Evolutionary conservation across 2,888 invertebrate species (phyloP).

Genomic region (Macrosoma leucophasiata): DNA sequence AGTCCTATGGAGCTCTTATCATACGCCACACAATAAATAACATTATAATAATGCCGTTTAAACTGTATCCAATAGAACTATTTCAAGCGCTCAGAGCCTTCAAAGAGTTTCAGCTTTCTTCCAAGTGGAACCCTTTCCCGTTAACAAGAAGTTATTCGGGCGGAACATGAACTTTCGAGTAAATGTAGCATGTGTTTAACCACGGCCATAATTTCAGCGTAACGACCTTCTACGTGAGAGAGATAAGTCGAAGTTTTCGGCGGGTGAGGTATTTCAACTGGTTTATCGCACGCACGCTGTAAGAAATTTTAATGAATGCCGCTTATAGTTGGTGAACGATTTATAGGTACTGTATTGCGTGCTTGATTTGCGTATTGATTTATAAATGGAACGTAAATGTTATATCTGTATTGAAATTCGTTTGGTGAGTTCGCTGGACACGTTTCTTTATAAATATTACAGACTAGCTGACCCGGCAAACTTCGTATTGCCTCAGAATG

Average conservation of each 20-base stretch:
- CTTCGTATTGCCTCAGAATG: too few species aligned
- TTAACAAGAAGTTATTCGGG: constrained; percentile 61
- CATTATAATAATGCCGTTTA: too few species aligned
- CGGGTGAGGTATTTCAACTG: constrained; percentile 44
- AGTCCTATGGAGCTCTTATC: too few species aligned
- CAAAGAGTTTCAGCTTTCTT: constrained; percentile 3
- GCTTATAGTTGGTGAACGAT: constrained; percentile 50
- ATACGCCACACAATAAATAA: too few species aligned
- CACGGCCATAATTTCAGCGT: constrained; percentile 64
- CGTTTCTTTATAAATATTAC: too few species aligned
- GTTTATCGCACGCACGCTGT: constrained; percentile 68
- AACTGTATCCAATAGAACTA: not conserved
- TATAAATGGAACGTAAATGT: constrained; percentile 43
- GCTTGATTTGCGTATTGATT: constrained; percentile 33
- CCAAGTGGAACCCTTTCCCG: constrained; percentile 41
- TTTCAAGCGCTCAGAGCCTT: not conserved
- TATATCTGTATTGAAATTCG: constrained; percentile 44
- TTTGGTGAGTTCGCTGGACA: too few species aligned
- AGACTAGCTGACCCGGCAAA: too few species aligned
- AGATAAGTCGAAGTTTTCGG: constrained; percentile 72
- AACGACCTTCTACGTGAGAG: constrained; percentile 70
- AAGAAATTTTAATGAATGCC: constrained; percentile 69
- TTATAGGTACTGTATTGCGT: constrained; percentile 37
- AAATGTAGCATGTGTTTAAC: constrained; percentile 74
- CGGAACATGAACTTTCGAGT: constrained; percentile 66